phyloP scores from a whole-genome alignment of 1,140 invertebrate species.

The Micrasema longulum region DNA sequence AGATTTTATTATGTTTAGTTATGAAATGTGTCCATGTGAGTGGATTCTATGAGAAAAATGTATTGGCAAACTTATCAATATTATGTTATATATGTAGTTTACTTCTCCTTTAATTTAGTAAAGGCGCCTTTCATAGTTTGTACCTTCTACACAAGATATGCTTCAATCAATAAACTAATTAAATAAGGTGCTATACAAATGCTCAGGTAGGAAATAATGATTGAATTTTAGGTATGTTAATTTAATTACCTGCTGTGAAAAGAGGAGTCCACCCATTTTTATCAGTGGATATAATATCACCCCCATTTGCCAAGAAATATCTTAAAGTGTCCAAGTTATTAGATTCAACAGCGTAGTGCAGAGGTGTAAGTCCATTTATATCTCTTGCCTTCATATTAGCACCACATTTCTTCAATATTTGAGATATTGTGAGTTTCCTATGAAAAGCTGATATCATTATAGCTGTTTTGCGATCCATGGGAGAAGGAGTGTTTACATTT shows the following conservation, averaged over 20 bases:
- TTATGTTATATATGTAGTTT: too few species aligned
- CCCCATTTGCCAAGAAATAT: slow-evolving; percentile 60
- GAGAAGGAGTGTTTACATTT: slow-evolving; percentile 52
- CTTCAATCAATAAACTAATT: too few species aligned
- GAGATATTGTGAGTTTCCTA: not conserved
- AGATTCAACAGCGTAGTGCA: slow-evolving; percentile 69
- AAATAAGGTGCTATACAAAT: too few species aligned
- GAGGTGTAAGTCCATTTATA: slow-evolving; percentile 60
- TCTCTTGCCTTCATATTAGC: slow-evolving; percentile 55
- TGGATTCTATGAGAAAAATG: too few species aligned
- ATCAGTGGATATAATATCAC: slow-evolving; percentile 62
- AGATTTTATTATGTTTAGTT: too few species aligned
- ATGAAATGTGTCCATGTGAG: too few species aligned
- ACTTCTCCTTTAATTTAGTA: too few species aligned
- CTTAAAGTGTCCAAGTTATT: slow-evolving; percentile 60
- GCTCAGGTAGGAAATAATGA: too few species aligned
- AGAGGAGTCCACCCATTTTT: slow-evolving; percentile 68
- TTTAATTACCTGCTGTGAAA: slow-evolving; percentile 63
- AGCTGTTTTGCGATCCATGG: slow-evolving; percentile 18
- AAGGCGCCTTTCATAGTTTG: too few species aligned
- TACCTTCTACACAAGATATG: too few species aligned
- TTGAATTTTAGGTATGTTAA: too few species aligned
- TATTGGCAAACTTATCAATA: too few species aligned
- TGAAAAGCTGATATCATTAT: slow-evolving; percentile 18
- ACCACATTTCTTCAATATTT: not conserved